Evolutionary conservation across 2,113 vertebrate genomes (phyloP).

Genomic region (Protomyctophum bolini): DNA sequence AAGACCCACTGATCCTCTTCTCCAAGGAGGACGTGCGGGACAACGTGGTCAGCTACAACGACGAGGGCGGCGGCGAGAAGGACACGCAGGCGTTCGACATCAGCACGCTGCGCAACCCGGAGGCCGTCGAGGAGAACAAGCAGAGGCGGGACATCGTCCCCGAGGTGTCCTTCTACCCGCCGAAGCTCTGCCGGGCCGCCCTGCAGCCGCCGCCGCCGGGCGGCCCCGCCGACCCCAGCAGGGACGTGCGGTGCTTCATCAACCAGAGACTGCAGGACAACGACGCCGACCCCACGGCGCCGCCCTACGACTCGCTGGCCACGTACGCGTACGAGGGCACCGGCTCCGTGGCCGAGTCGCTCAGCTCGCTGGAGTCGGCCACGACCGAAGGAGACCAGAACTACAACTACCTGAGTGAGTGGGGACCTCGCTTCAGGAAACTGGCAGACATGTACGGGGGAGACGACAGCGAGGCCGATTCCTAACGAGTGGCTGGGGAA

Average conservation of each 20-base stretch:
- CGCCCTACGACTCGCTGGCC: constrained; percentile 95
- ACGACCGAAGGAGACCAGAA: constrained; percentile 93
- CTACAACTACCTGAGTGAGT: constrained; percentile 96
- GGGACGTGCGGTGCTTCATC: constrained; percentile 96
- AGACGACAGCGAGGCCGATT: constrained; percentile 90
- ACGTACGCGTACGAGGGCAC: constrained; percentile 95
- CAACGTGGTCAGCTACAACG: constrained; percentile 97
- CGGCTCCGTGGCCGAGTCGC: constrained; percentile 90
- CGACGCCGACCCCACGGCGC: constrained; percentile 89
- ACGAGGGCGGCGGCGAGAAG: constrained; percentile 96
- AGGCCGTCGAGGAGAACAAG: constrained; percentile 92
- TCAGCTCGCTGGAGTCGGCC: constrained; percentile 92
- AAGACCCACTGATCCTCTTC: constrained; percentile 97
- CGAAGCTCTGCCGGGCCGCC: constrained; percentile 77
- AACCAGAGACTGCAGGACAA: constrained; percentile 94
- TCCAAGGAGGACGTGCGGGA: constrained; percentile 97
- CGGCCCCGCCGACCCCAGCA: constrained; percentile 82
- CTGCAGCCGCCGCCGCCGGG: constrained; percentile 76
- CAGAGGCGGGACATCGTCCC: constrained; percentile 91
- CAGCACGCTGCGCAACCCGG: constrained; percentile 91
- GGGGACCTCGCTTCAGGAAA: constrained; percentile 95
- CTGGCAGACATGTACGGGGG: constrained; percentile 94
- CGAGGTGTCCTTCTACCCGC: constrained; percentile 83
- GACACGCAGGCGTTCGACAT: constrained; percentile 98
- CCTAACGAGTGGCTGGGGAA: constrained; percentile 74